Evolutionary conservation across 2,113 vertebrate species (phyloP).

Genomic region (Lepus americanus): DNA sequence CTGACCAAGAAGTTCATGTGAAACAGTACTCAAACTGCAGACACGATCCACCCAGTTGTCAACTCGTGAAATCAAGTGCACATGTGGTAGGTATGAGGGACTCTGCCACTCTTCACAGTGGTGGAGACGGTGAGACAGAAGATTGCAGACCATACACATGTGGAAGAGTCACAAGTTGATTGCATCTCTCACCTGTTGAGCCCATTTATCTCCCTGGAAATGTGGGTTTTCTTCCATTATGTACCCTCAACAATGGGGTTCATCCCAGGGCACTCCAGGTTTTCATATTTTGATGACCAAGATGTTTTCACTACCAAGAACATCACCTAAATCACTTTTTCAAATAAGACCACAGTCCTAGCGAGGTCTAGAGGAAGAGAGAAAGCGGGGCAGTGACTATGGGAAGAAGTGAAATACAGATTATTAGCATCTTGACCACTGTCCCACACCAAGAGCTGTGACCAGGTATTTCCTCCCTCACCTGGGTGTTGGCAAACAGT

Average conservation of each 20-base stretch:
- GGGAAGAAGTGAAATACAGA: neutral
- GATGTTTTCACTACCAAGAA: neutral
- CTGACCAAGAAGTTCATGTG: neutral
- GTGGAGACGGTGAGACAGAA: neutral
- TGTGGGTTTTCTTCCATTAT: neutral
- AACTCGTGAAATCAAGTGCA: neutral
- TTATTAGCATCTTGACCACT: neutral
- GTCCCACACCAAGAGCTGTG: neutral
- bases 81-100: rapidly evolving
- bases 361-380: neutral
- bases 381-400: neutral
- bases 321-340: neutral
- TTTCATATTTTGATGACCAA: conserved; percentile 44
- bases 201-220: neutral
- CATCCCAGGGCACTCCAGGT: neutral
- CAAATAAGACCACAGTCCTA: neutral
- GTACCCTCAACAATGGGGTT: neutral
- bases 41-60: neutral
- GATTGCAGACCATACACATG: neutral
- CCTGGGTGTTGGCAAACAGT: neutral
- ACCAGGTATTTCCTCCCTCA: neutral
- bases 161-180: neutral
- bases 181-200: neutral
- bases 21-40: neutral
- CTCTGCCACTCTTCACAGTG: neutral